phyloP scores from a whole-genome alignment of 2,888 invertebrate species.

The Phalera bucephala region DNA sequence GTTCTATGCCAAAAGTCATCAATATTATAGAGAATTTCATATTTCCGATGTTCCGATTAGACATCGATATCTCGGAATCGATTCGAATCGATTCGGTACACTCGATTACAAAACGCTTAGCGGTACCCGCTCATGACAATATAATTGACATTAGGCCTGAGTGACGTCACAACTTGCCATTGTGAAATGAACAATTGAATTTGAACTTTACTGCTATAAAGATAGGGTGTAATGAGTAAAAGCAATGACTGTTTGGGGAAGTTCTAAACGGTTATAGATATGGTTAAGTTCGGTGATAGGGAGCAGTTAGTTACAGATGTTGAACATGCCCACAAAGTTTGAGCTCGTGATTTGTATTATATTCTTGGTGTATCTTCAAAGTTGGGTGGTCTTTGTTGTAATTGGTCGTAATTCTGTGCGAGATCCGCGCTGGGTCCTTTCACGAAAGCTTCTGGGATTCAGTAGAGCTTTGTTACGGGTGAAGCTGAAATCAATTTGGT shows the following conservation, averaged over 20 bases:
- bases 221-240: constrained; percentile 45
- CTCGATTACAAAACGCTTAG: constrained; percentile 54
- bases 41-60: constrained; percentile 23
- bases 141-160: constrained; percentile 55
- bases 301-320: constrained; percentile 47
- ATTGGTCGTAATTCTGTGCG: constrained; percentile 32
- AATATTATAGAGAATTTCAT: constrained; percentile 14
- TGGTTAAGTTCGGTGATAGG: constrained; percentile 41
- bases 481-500: too few relatives aligned
- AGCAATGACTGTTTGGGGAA: constrained; percentile 50
- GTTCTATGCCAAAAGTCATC: constrained; percentile 10
- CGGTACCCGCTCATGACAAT: constrained; percentile 52
- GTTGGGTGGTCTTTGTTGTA: constrained; percentile 25
- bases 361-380: constrained; percentile 27
- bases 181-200: constrained; percentile 38
- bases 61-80: constrained; percentile 29
- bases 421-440: constrained; percentile 5
- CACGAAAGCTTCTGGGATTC: too few relatives aligned
- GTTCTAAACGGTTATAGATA: constrained; percentile 59
- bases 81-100: constrained; percentile 28
- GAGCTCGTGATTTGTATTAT: constrained; percentile 41
- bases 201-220: constrained; percentile 37
- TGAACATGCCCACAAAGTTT: constrained; percentile 35
- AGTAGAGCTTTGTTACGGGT: too few relatives aligned
- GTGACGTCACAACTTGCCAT: constrained; percentile 25